Conservation (phyloP, 1,140 invertebrate genomes). For the Drosophila melanica region DNA sequence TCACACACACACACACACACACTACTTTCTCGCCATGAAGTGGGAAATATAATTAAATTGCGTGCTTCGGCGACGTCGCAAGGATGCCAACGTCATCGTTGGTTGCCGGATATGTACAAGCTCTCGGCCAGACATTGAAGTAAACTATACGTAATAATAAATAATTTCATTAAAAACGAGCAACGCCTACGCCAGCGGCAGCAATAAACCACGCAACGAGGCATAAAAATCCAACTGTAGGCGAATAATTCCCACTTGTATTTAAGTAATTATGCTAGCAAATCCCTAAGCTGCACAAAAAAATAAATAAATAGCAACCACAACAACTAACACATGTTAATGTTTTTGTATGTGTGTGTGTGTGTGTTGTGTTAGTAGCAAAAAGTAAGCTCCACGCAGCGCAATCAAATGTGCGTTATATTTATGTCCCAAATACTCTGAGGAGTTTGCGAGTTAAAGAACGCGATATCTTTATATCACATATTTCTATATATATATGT, state of each 20-base stretch:
- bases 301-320: slow-evolving; percentile 1
- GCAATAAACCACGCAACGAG: slow-evolving; percentile 29
- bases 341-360: slow-evolving; percentile 10
- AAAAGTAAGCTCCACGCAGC: slow-evolving; percentile 22
- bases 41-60: slow-evolving; percentile 76
- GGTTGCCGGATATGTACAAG: slow-evolving; percentile 24
- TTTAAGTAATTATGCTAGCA: slow-evolving; percentile 71
- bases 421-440: slow-evolving; percentile 34
- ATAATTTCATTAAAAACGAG: slow-evolving; percentile 64
- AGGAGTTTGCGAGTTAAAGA: neutral
- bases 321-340: slow-evolving; percentile 17
- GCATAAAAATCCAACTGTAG: slow-evolving; percentile 48
- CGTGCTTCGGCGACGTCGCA: slow-evolving; percentile 58
- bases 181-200: slow-evolving; percentile 18
- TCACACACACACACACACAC: slow-evolving; percentile 17
- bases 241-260: slow-evolving; percentile 73
- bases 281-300: slow-evolving; percentile 40
- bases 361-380: slow-evolving; percentile 23
- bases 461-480: neutral
- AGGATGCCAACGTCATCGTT: neutral
- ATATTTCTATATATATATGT: neutral
- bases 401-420: slow-evolving; percentile 49
- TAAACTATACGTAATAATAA: slow-evolving; percentile 50
- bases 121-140: slow-evolving; percentile 35
- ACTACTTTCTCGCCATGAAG: slow-evolving; percentile 5